phyloP scores from a whole-genome alignment of 2,888 invertebrate species.

The Cephus runcator region DNA sequence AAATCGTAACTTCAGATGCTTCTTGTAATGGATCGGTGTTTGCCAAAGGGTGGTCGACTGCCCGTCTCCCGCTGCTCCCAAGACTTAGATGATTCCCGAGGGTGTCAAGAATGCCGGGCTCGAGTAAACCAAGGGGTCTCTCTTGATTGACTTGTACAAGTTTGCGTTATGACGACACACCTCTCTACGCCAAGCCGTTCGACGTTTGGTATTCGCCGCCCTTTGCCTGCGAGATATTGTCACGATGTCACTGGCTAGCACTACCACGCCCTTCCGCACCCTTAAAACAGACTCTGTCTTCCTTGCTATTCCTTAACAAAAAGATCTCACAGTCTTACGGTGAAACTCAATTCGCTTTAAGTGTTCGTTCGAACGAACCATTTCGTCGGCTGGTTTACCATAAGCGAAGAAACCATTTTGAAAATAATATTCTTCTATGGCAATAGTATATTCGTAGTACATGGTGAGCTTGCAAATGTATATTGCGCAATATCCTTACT shows the following conservation, averaged over 20 bases:
- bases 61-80: background rate
- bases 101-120: background rate
- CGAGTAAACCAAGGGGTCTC: background rate
- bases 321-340: background rate
- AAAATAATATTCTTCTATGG: background rate
- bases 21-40: background rate
- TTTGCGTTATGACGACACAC: background rate
- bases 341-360: background rate
- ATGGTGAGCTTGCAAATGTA: background rate
- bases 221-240: background rate
- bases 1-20: background rate
- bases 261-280: background rate
- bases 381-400: background rate
- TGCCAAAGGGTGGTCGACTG: background rate
- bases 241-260: background rate
- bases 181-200: background rate
- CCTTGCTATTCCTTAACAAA: background rate
- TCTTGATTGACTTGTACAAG: background rate
- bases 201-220: background rate
- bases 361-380: background rate
- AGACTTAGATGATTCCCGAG: background rate
- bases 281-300: background rate
- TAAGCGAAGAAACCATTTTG: background rate
- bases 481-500: background rate
- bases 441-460: background rate